phyloP scores from a whole-genome alignment of 2,797 vertebrate species.

The Tachyglossus aculeatus region DNA sequence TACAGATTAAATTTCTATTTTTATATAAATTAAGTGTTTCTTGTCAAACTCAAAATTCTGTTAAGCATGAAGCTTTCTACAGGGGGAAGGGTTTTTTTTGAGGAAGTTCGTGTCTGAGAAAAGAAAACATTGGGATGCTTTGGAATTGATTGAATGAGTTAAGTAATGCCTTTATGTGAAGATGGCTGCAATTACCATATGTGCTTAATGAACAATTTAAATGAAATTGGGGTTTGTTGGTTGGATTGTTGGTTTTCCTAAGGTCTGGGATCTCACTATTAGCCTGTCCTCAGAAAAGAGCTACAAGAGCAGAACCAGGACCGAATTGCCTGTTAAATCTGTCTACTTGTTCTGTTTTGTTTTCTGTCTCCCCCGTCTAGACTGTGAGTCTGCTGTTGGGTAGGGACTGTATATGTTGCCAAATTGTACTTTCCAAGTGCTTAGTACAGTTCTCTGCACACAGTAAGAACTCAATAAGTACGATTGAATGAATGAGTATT shows the following conservation, averaged over 20 bases:
- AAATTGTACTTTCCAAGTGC: too few species aligned
- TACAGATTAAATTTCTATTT: constrained; percentile 53
- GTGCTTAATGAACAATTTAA: not conserved
- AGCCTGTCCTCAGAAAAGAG: not conserved
- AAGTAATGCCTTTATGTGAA: not conserved
- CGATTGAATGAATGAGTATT: too few species aligned
- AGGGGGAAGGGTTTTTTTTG: not conserved
- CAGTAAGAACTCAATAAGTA: too few species aligned
- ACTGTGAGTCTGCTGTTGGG: too few species aligned
- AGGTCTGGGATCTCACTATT: not conserved
- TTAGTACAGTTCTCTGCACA: too few species aligned
- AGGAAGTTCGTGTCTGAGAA: not conserved
- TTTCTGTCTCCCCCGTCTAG: too few species aligned
- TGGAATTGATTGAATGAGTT: not conserved
- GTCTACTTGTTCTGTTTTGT: too few species aligned
- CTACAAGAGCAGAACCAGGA: too few species aligned
- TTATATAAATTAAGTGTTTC: constrained; percentile 52
- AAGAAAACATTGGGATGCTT: not conserved
- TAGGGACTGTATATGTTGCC: too few species aligned
- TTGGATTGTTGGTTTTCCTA: too few species aligned
- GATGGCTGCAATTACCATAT: not conserved
- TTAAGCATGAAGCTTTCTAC: constrained; percentile 22
- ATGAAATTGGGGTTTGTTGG: not conserved
- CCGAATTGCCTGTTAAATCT: too few species aligned
- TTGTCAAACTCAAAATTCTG: constrained; percentile 46